A percentile compares a stretch with the other conserved stretches of the same genome.
phyloP scores from a whole-genome alignment of 2,888 invertebrate species.

The Cephus spinipes region DNA sequence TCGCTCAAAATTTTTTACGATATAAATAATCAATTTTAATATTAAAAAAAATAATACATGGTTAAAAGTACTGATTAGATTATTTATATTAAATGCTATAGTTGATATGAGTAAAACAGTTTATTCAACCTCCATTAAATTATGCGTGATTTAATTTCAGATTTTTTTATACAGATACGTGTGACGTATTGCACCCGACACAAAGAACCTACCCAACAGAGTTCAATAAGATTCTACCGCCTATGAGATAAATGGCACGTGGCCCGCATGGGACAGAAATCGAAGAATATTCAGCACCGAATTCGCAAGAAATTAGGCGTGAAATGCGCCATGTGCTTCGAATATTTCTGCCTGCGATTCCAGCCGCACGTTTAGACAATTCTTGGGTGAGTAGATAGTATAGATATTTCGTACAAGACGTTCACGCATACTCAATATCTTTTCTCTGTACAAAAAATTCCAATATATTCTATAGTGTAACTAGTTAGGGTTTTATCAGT shows the following conservation, averaged over 20 bases:
- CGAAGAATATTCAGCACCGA: slow-evolving; percentile 54
- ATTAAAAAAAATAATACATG: too few species aligned
- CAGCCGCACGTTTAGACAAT: slow-evolving; percentile 20
- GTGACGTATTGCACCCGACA: neutral
- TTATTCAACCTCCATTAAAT: neutral
- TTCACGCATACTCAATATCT: neutral
- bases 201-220: neutral
- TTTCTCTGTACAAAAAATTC: neutral
- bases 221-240: neutral
- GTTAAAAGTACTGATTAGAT: too few species aligned
- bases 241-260: neutral
- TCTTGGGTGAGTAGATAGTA: neutral
- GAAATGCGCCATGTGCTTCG: slow-evolving; percentile 59
- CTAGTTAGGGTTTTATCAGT: too few species aligned
- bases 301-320: slow-evolving; percentile 62
- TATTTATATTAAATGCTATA: neutral
- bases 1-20: neutral
- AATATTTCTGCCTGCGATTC: slow-evolving; percentile 53
- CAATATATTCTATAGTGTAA: neutral
- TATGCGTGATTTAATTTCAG: neutral
- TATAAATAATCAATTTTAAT: too few species aligned
- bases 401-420: neutral
- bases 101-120: neutral
- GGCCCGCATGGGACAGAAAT: slow-evolving; percentile 4
- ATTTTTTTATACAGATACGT: neutral